Percentiles rank a stretch among this genome's conserved stretches.
These are phyloP conservation scores for Axea sp. DNA, from an alignment of 2,888 invertebrate species.

Conservation along the genomic window DNA sequence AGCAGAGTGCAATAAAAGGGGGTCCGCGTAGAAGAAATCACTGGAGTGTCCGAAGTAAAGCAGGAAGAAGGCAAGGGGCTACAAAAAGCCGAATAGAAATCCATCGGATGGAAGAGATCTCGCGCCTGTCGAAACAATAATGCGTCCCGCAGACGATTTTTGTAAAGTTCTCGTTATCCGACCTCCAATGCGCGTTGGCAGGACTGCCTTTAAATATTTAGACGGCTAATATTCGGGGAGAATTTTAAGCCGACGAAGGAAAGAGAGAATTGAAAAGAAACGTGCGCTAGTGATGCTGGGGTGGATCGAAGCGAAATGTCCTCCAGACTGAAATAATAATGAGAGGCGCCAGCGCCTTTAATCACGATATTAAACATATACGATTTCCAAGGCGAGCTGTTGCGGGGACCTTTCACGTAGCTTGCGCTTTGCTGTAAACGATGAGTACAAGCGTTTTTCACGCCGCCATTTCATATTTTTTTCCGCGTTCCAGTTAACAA, in stretches of 20 bases:
- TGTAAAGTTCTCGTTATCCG: conserved; percentile 66
- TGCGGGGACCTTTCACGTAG: conserved; percentile 59
- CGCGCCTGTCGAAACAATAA: conserved; percentile 71
- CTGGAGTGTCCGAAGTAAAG: conserved; percentile 68
- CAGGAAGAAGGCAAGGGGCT: conserved; percentile 66
- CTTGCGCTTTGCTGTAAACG: conserved; percentile 54
- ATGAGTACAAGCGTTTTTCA: conserved; percentile 54
- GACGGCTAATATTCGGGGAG: conserved; percentile 76
- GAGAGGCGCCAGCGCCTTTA: conserved; percentile 78
- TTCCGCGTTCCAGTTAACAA: conserved; percentile 9
- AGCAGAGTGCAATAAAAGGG: conserved; percentile 63
- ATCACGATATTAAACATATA: conserved; percentile 80
- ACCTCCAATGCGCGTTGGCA: conserved; percentile 56
- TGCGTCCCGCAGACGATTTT: conserved; percentile 72
- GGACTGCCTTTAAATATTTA: conserved; percentile 75
- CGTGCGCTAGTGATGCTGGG: conserved; percentile 59
- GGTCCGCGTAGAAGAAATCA: conserved; percentile 63
- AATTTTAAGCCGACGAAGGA: conserved; percentile 73
- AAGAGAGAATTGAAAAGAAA: conserved; percentile 76
- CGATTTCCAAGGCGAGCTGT: conserved; percentile 71
- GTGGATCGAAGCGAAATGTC: conserved; percentile 72
- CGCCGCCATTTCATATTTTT: conserved; percentile 35
- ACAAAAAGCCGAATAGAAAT: conserved; percentile 69
- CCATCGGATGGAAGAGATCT: conserved; percentile 74
- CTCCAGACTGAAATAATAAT: conserved; percentile 79